Conservation (phyloP, 2,113 vertebrate genomes). For the Ciconia maguari region DNA sequence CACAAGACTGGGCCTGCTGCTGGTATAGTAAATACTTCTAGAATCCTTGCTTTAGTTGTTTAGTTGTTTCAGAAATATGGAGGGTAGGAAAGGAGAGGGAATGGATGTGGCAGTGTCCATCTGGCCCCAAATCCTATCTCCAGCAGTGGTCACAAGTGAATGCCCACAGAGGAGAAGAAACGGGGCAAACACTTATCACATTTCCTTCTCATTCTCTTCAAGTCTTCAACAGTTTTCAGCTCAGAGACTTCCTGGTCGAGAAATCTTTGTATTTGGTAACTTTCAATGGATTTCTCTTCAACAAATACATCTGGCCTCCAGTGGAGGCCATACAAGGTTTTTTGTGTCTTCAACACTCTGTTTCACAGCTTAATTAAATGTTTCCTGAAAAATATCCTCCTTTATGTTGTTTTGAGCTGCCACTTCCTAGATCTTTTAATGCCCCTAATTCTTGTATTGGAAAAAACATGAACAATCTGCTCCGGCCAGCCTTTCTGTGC, state of each 20-base stretch:
- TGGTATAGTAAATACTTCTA: neutral
- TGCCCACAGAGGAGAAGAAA: neutral
- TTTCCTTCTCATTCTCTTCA: neutral
- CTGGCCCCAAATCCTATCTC: neutral
- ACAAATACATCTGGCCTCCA: neutral
- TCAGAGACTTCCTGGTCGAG: neutral
- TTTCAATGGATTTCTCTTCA: neutral
- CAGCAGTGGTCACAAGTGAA: neutral
- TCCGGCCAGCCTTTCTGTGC: neutral
- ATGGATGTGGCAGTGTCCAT: neutral
- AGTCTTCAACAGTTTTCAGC: neutral
- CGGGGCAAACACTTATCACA: fast-evolving
- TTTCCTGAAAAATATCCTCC: neutral
- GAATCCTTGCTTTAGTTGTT: neutral
- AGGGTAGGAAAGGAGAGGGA: neutral
- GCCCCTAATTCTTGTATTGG: neutral
- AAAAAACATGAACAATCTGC: neutral
- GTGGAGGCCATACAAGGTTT: neutral
- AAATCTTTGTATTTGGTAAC: neutral
- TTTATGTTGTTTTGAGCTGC: neutral
- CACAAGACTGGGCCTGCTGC: neutral
- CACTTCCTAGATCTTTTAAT: neutral
- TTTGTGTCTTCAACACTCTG: neutral
- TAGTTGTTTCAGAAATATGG: neutral
- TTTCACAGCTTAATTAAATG: neutral